Evolutionary conservation across 1,140 invertebrate species (phyloP), one percentile per base, ranked within the genome.

Genomic region (Drosophila kanapiae): DNA sequence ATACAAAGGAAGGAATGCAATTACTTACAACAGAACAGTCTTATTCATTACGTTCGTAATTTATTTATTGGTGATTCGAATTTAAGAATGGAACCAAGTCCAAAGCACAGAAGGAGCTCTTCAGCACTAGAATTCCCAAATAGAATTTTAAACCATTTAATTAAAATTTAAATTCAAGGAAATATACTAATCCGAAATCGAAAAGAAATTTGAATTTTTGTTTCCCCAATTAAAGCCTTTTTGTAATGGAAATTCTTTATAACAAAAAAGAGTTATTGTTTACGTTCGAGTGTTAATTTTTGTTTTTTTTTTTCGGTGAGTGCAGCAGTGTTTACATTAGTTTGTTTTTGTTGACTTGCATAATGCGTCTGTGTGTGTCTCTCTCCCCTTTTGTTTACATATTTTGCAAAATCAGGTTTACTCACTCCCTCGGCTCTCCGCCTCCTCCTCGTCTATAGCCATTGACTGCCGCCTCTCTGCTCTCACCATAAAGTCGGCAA

Each of bases 341-440:
- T 54, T 67, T 76, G 59, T 65, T 56, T 58, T 62, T 77, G 53
- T 72, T 57, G 53, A 40, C 82, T 86, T 86, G 82, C 78, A 86
- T 86, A 86, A 86, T 79, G 42, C 56, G 35, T 47, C 9, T 49
- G 37, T 51, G 33, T 76, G 40, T 57, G n/a, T 45, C 37, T 43
- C 37, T 43, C 47, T 70, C 57, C 23, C 13, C 49, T 70, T 70
- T 76, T 78, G 63, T 78, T 78, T 78, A 63, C 67, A 65, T 72
- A 45, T 56, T 78, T 87, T 88, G 75, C 78, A 43, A 75, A 90
- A 80, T 85, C 85, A 79, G 81, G 85, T 90, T 88, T 87, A 43
- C 38, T 59, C 40, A 49, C 57, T 60, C 33, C 48, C n/a, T 33
- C 49, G 7, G 29, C n/a, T 18, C 29, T 18, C 29, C 29, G 5